Conservation (phyloP, 1,140 invertebrate genomes). For the Steinernema feltiae region DNA sequence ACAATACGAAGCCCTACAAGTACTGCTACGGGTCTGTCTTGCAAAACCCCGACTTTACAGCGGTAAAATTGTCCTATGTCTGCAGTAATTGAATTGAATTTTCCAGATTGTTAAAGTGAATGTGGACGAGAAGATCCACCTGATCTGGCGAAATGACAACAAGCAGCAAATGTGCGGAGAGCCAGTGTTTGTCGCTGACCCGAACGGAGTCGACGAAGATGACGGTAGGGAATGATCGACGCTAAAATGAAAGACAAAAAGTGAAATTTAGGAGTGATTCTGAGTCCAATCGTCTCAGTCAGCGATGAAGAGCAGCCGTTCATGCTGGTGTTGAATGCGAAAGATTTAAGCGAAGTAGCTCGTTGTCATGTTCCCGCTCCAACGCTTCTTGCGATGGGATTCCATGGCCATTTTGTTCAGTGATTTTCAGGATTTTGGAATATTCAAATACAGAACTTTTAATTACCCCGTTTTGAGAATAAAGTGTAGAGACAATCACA, state of each 20-base stretch:
- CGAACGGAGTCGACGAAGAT: slow-evolving; percentile 47
- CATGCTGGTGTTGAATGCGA: slow-evolving; percentile 26
- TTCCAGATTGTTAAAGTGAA: slow-evolving; percentile 34
- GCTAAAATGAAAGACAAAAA: neutral
- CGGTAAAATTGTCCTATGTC: neutral
- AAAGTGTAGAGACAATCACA: too few relatives aligned
- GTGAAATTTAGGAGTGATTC: too few relatives aligned
- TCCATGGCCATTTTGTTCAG: slow-evolving; percentile 46
- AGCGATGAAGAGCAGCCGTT: slow-evolving; percentile 15
- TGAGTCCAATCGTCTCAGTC: slow-evolving; percentile 27
- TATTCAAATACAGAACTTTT: too few relatives aligned
- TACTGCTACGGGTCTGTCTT: slow-evolving; percentile 31
- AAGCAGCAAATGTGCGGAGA: slow-evolving; percentile 45
- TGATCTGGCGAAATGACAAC: slow-evolving; percentile 39
- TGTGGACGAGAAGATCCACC: slow-evolving; percentile 3
- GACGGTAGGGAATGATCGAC: slow-evolving; percentile 40
- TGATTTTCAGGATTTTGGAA: too few relatives aligned
- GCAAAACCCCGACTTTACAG: neutral
- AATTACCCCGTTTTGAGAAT: too few relatives aligned
- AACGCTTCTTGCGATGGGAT: slow-evolving; percentile 39
- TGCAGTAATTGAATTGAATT: slow-evolving; percentile 10
- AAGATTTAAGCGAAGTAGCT: neutral
- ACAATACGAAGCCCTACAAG: slow-evolving; percentile 33
- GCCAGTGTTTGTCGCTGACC: slow-evolving; percentile 50
- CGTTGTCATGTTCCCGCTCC: neutral